phyloP scores from a whole-genome alignment of 2,797 vertebrate genomes.

The Thripadectes ignobilis region DNA sequence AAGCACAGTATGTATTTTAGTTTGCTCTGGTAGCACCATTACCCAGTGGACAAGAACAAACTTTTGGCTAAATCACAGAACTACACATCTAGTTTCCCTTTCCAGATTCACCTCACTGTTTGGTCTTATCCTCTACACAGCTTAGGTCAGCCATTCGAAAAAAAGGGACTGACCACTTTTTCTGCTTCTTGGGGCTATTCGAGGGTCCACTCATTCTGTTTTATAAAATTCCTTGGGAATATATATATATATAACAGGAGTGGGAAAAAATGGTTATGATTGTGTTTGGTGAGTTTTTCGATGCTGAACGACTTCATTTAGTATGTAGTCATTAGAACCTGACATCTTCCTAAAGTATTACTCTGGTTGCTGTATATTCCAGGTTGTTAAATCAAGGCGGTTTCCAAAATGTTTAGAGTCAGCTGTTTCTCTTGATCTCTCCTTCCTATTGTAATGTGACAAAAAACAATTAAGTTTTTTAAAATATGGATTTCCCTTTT shows the following conservation, averaged over 20 bases:
- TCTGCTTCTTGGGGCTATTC: neutral
- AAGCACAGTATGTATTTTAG: neutral
- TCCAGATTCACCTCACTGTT: neutral
- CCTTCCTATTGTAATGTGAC: conserved; percentile 50
- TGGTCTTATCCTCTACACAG: neutral
- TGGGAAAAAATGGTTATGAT: neutral
- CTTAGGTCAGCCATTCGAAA: neutral
- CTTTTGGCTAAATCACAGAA: neutral
- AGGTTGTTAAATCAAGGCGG: neutral
- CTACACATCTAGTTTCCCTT: neutral
- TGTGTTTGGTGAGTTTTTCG: neutral
- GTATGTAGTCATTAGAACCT: neutral
- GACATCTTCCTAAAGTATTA: neutral
- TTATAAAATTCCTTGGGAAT: neutral
- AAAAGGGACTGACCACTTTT: neutral
- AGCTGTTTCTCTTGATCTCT: neutral
- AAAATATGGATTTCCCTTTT: conserved; percentile 56
- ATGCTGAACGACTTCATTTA: neutral
- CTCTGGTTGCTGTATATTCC: neutral
- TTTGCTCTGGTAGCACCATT: neutral
- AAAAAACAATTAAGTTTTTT: conserved; percentile 71
- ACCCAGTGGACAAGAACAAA: neutral
- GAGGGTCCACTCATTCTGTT: neutral
- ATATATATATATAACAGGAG: neutral
- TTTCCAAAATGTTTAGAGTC: conserved; percentile 12